phyloP scores from a whole-genome alignment of 1,140 invertebrate genomes.

The Patella vulgata region DNA sequence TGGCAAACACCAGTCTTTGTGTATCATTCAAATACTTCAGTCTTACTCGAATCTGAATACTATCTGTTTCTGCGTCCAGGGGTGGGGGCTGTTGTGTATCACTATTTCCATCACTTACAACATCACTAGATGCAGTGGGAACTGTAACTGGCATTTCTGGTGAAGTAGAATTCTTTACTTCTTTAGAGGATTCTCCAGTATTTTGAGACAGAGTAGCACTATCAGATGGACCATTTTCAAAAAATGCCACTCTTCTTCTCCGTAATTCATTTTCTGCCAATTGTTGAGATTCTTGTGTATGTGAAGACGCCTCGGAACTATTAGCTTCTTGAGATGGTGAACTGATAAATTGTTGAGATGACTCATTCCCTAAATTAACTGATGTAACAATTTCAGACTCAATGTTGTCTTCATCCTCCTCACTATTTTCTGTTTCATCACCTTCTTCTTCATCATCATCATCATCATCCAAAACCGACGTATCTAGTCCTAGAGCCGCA shows the following conservation, averaged over 20 bases:
- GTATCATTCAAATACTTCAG: slow-evolving; percentile 90
- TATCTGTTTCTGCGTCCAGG: background rate
- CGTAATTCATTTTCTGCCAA: slow-evolving; percentile 27
- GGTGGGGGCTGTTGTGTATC: background rate
- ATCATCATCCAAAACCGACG: slow-evolving; percentile 11
- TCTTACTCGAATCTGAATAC: slow-evolving; percentile 76
- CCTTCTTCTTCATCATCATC: background rate
- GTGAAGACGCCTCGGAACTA: background rate
- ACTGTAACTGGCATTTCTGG: background rate
- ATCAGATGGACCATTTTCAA: no score
- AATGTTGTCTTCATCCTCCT: slow-evolving; percentile 13
- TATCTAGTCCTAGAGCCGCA: background rate
- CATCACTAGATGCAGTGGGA: background rate
- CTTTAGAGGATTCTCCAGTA: slow-evolving; percentile 6
- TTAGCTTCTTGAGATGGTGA: background rate
- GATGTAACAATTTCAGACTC: background rate
- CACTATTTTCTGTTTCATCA: background rate
- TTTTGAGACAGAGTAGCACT: no score
- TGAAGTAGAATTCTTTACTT: background rate
- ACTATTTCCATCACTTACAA: background rate
- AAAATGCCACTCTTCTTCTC: slow-evolving; percentile 28
- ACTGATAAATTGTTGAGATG: background rate
- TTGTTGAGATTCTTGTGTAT: background rate
- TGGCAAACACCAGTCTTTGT: slow-evolving; percentile 81
- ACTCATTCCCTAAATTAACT: background rate